These are phyloP conservation scores for Hephaestus fuliginosus DNA, from an alignment of 2,797 vertebrate genomes.

Conservation along the genomic window DNA sequence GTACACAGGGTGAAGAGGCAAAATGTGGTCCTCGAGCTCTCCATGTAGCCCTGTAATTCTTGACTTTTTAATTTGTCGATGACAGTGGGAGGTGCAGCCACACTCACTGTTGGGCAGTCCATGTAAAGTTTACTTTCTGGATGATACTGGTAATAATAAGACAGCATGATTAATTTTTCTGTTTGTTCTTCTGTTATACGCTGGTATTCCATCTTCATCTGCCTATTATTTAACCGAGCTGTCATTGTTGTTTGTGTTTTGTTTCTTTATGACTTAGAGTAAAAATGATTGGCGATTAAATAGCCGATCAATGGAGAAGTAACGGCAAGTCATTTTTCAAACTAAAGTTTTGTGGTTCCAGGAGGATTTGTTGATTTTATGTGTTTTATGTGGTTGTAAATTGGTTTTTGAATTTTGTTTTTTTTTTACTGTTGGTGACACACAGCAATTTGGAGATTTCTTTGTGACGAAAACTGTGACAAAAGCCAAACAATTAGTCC, in stretches of 20 bases:
- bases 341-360: background rate
- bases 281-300: background rate
- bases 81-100: background rate
- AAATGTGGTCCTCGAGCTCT: conserved; percentile 7
- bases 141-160: background rate
- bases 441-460: background rate
- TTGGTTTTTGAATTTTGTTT: background rate
- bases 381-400: background rate
- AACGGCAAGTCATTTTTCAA: background rate
- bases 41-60: background rate
- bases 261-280: background rate
- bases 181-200: background rate
- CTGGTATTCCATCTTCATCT: background rate
- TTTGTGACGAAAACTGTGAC: background rate
- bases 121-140: background rate
- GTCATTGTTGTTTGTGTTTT: background rate
- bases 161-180: background rate
- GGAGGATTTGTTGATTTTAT: conserved; percentile 1
- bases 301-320: background rate
- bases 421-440: background rate
- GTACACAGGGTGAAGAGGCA: background rate
- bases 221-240: background rate
- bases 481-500: background rate
- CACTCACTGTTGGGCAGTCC: background rate
- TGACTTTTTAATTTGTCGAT: conserved; percentile 12